A percentile compares a stretch with the other conserved stretches of the same genome.
Evolutionary conservation across 2,888 invertebrate species (phyloP).

Genomic region (Aphidoletes aphidimyza): DNA sequence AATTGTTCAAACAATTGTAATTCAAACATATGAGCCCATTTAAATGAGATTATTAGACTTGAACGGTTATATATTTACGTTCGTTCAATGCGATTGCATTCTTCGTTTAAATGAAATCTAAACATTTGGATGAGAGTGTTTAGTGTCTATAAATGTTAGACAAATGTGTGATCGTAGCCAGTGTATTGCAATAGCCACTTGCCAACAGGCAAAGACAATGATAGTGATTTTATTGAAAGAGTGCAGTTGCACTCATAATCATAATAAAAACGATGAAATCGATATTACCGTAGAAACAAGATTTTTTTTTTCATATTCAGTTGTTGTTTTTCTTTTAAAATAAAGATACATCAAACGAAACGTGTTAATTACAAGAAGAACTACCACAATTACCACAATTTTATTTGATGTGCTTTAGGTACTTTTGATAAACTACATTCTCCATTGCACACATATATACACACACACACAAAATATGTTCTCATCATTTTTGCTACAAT

Average conservation of each 20-base stretch:
- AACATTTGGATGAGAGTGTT: no score
- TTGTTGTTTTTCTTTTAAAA: no score
- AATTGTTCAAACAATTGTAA: background rate
- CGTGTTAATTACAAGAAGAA: background rate
- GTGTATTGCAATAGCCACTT: no score
- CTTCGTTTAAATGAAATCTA: background rate
- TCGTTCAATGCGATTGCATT: background rate
- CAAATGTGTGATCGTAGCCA: no score
- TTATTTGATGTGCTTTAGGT: background rate
- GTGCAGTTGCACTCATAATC: no score
- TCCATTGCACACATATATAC: background rate
- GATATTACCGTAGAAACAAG: background rate
- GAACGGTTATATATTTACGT: background rate
- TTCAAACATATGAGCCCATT: background rate
- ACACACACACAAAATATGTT: background rate
- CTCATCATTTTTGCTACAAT: background rate
- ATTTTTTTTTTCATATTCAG: background rate
- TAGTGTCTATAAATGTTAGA: no score
- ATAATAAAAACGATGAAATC: conserved; percentile 9
- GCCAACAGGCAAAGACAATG: no score
- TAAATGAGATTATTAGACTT: background rate
- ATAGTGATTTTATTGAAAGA: conserved; percentile 21
- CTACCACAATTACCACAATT: background rate
- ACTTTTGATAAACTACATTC: background rate
- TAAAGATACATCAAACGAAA: background rate